Evolutionary conservation across 2,888 invertebrate species (phyloP).

Genomic region (Lamellibrachia satsuma): DNA sequence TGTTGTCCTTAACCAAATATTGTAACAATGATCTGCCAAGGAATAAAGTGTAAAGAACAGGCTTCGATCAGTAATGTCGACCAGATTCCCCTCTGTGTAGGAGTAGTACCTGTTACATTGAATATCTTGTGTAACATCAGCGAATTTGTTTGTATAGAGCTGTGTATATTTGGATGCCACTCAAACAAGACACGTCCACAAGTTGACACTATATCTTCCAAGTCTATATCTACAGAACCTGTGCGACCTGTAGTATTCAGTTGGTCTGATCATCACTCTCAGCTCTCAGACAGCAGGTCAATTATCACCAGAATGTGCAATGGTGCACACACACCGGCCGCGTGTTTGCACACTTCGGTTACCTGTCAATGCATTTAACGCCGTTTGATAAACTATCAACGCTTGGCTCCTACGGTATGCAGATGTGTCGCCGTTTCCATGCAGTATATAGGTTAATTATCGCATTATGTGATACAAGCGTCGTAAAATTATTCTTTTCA

Average conservation of each 20-base stretch:
- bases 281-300: not conserved
- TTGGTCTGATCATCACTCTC: not conserved
- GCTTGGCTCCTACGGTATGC: not conserved
- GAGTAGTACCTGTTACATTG: not conserved
- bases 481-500: slow-evolving; percentile 13
- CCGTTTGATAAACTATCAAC: not conserved
- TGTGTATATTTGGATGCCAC: not conserved
- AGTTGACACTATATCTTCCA: not conserved
- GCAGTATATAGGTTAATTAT: not conserved
- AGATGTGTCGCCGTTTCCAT: not conserved
- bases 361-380: not conserved
- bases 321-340: not conserved
- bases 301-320: not conserved
- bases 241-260: not conserved
- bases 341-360: not conserved
- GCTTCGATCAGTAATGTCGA: no score
- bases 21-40: no score
- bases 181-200: not conserved
- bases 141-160: not conserved
- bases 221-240: not conserved
- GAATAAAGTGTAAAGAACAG: no score
- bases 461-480: not conserved
- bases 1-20: no score
- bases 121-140: not conserved
- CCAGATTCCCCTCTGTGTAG: not conserved